Base-by-base conservation (phyloP, 2,113 vertebrate genomes). In the Castor canadensis region DNA sequence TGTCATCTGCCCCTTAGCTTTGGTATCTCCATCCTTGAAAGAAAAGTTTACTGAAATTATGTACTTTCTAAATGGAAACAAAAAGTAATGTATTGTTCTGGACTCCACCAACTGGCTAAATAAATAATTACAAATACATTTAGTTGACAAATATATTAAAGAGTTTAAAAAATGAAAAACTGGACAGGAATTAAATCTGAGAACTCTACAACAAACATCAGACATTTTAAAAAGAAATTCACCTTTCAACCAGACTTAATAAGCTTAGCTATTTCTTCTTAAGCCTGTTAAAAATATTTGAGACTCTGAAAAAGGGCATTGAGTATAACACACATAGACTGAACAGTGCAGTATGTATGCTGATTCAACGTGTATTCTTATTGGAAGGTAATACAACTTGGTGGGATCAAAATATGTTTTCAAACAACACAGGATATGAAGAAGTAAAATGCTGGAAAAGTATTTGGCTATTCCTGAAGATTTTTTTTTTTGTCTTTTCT, bases 401-500 rank as follows among this genome's bases (percentile, higher is more conserved):
- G 30, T 26, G 7, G 43, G 32, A 6, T 38, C 69, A 87, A 24
- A 47, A 71, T 40, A 40, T 2, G 40, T 32, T n/a, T 20, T 66
- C 9, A 30, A 52, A 79, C 13, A 58, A 40, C 52, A 72, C 3
- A 52, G 7, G 17, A 66, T 52, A 40, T 43, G 40, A 85, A 87
- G 66, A 91, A 60, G 26, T 32, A 40, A 64, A 58, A 1, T 45
- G 1, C 35, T 17, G 40, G 12, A n/a, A 52, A 83, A 82, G 9
- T 30, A 66, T 69, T 7, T 52, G 26, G 40, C 6, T 75, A 0
- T 66, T 77, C 17, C 19, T 54, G 8, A 88, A 72, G 24, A 47
- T 94, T 89, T 89, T 85, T 40, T 58, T 3, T 66, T 92, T 93
- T 84, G 47, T 67, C n/a, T n/a, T n/a, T n/a, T n/a, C n/a, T n/a